Evolutionary conservation across 2,888 invertebrate species (phyloP), one percentile per base, ranked within the genome.

Genomic region (Deilephila porcellus): DNA sequence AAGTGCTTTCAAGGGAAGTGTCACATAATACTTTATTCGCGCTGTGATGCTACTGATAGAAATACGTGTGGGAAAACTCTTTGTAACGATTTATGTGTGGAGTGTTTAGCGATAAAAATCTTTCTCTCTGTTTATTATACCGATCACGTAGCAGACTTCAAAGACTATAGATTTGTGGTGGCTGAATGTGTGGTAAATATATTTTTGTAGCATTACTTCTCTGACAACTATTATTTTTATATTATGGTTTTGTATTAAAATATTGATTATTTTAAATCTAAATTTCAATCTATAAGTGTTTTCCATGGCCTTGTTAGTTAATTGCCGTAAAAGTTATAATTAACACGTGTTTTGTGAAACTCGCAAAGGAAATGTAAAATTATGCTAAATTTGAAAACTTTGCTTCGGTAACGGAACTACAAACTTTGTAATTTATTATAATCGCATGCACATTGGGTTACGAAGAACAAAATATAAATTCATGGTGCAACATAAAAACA

Each of bases 1-100:
- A 81, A 85, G 82, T 85, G 82, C 80, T 83, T 80, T 81, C 75
- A 81, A 76, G 73, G 81, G 79, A 76, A 67, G 60, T 71, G 71
- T 71, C 60, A 60, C 60, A 67, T 67, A 67, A 67, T 67, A 52
- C 67, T 67, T 59, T 71, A 60, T 71, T 45, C 60, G 60, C 71
- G 45, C 25, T 67, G 67, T 67, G 67, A 71, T 71, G 60, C 60
- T 45, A 25, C 45, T 7, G 29, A n/a, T 19, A 64, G 70, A 62
- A 74, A 59, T 64, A 63, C 59, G 71, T 62, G 52, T 70, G 52
- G 19, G 67, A 60, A 67, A 37, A 71, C 29, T 60, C 67, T 67
- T 67, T 67, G 67, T 67, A 52, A 17, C 45, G 67, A 25, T 67
- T 67, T 64, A 19, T 37, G 60, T 59, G 59, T 60, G n/a, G 67